Conservation (phyloP, 2,888 invertebrate species). For the Julus scandinavius region DNA sequence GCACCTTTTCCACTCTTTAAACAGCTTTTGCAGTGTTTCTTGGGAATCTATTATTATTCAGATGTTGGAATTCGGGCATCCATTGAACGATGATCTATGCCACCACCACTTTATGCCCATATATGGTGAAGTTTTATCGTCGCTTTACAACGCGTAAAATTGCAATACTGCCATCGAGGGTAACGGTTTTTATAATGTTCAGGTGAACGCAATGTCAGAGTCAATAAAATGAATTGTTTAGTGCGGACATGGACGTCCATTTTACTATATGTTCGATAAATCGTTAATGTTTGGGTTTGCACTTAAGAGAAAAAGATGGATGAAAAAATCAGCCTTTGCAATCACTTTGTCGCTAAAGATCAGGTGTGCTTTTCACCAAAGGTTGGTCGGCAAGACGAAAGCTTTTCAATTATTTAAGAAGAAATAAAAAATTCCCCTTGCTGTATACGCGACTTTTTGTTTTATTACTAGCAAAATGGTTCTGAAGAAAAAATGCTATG, state of each 20-base stretch:
- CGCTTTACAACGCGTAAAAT: background rate
- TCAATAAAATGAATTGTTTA: slow-evolving; percentile 39
- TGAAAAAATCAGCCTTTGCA: background rate
- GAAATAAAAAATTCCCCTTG: background rate
- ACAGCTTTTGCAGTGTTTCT: background rate
- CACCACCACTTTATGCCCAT: background rate
- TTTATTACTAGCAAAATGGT: background rate
- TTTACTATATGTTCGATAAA: slow-evolving; percentile 25
- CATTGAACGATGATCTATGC: background rate
- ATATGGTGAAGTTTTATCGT: background rate
- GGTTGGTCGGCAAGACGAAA: background rate
- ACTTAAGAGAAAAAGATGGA: background rate
- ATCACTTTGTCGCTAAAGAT: background rate
- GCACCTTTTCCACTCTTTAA: slow-evolving; percentile 10
- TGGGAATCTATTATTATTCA: slow-evolving; percentile 31
- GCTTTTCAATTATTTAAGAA: slow-evolving; percentile 7
- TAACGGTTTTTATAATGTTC: background rate
- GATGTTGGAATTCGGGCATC: background rate
- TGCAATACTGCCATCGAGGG: background rate
- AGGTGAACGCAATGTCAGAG: background rate
- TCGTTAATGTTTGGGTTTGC: slow-evolving; percentile 1
- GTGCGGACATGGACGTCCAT: background rate
- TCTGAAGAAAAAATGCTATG: background rate
- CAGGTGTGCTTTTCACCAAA: background rate
- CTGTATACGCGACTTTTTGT: background rate